Percentiles rank a stretch among this genome's conserved stretches.
Evolutionary conservation across 2,113 vertebrate genomes (phyloP).

Genomic region (Rhinolophus ferrumequinum): DNA sequence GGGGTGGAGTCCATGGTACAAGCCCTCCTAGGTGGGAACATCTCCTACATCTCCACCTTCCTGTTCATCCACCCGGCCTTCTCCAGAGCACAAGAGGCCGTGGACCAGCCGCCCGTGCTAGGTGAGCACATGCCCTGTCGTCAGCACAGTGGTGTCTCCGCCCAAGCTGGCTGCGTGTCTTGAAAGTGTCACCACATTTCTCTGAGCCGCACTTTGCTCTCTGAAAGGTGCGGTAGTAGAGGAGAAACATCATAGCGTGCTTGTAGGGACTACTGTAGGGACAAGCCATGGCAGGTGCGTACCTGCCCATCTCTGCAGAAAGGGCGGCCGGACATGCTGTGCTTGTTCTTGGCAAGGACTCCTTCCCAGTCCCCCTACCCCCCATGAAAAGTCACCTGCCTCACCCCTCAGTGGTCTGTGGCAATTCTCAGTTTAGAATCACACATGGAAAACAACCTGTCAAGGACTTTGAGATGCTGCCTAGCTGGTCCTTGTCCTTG

Average conservation of each 20-base stretch:
- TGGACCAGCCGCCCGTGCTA: conserved; percentile 93
- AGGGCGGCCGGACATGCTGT: neutral
- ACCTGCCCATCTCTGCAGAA: neutral
- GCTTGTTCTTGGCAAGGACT: too few species aligned
- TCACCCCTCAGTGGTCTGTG: neutral
- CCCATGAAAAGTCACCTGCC: neutral
- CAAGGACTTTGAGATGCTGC: neutral
- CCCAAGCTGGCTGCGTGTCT: conserved; percentile 72
- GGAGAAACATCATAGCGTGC: neutral
- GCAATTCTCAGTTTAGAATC: neutral
- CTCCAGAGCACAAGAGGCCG: conserved; percentile 91
- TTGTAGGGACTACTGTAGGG: neutral
- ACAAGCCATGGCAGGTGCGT: neutral
- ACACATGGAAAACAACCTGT: neutral
- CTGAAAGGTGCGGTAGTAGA: neutral
- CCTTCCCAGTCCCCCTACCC: neutral
- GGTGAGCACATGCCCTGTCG: conserved; percentile 75
- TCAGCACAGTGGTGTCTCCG: conserved; percentile 71
- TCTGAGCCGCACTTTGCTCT: neutral
- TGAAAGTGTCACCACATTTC: neutral
- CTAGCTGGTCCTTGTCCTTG: neutral
- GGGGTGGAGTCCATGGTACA: conserved; percentile 94
- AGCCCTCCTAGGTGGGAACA: conserved; percentile 92
- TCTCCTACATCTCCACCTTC: conserved; percentile 94
- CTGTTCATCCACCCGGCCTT: conserved; percentile 94